Base-by-base conservation (phyloP, 2,113 vertebrate species). In the Stercorarius parasiticus region DNA sequence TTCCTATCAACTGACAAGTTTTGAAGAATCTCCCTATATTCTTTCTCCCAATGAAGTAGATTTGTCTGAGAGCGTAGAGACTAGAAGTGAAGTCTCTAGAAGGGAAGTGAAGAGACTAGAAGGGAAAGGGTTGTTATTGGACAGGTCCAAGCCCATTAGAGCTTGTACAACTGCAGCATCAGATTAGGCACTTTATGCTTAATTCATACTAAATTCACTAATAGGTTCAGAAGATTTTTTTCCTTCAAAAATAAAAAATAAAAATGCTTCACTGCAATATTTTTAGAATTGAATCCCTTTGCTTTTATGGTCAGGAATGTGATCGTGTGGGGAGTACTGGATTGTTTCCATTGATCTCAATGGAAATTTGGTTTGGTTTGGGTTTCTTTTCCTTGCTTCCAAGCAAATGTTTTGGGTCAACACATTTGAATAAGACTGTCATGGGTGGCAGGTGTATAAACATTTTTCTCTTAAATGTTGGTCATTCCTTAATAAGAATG, bases 401-500 rank as follows among this genome's bases (percentile, higher is more conserved):
- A 56, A 38, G 19, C 1, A 74, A 50, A 52, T 30, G 2, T 26
- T 89, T 72, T 50, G 11, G 13, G 4, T 34, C 13, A 74, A 55
- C 3, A 38, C 6, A 25, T 47, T 53, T 61, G 6, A 5, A 14
- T 36, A 82, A 47, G 26, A 86, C 21, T 21, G 19, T 30, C 16
- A 43, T 43, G 19, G 15, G 7, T 0, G 1, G 6, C 2, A 6
- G 1, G 3, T 59, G 16, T 53, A 73, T 52, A 29, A 66, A n/a
- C 0, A 8, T 45, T 52, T 71, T 72, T 73, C 10, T 66, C 4
- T 53, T 79, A 42, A 42, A 61, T 16, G 3, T 36, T 73, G 4
- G 10, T 67, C 9, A 38, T 67, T 61, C 29, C 10, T 40, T 83
- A 65, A 13, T 11, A 34, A 62, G 12, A 82, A 49, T 20, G 5